Evolutionary conservation across 1,140 invertebrate species (phyloP).

Genomic region (Trichonephila inaurata): DNA sequence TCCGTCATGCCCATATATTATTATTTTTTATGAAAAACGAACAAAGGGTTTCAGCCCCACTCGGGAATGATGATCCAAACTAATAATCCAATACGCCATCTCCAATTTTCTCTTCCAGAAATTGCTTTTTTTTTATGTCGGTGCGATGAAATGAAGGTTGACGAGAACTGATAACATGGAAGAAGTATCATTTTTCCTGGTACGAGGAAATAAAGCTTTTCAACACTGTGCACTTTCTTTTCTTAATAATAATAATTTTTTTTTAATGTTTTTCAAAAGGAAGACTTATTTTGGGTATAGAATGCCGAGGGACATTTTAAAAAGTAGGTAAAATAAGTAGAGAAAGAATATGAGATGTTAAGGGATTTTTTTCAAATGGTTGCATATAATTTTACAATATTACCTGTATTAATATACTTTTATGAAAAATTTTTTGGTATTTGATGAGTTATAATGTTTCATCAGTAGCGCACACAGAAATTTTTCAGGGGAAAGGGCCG

Average conservation of each 20-base stretch:
- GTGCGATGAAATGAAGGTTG: slow-evolving; percentile 15
- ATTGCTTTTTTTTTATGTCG: not conserved
- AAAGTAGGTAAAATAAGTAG: too few relatives aligned
- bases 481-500: too few relatives aligned
- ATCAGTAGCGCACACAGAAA: too few relatives aligned
- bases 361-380: too few relatives aligned
- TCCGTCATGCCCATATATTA: not conserved
- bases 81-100: slow-evolving; percentile 9
- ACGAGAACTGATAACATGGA: slow-evolving; percentile 3
- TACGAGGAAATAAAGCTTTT: not conserved
- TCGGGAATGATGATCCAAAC: slow-evolving; percentile 6
- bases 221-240: not conserved
- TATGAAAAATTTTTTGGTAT: too few relatives aligned
- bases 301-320: too few relatives aligned
- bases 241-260: not conserved
- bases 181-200: slow-evolving; percentile 1
- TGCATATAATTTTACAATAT: too few relatives aligned
- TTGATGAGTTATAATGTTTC: too few relatives aligned
- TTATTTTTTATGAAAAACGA: slow-evolving; percentile 5
- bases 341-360: too few relatives aligned
- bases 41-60: not conserved
- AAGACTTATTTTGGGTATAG: not conserved
- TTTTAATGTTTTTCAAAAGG: not conserved
- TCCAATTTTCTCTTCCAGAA: slow-evolving; percentile 26
- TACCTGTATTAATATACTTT: too few relatives aligned